These are phyloP conservation scores for Caenorhabditis sp. DNA, from an alignment of 2,888 invertebrate species.

Conservation along the genomic window DNA sequence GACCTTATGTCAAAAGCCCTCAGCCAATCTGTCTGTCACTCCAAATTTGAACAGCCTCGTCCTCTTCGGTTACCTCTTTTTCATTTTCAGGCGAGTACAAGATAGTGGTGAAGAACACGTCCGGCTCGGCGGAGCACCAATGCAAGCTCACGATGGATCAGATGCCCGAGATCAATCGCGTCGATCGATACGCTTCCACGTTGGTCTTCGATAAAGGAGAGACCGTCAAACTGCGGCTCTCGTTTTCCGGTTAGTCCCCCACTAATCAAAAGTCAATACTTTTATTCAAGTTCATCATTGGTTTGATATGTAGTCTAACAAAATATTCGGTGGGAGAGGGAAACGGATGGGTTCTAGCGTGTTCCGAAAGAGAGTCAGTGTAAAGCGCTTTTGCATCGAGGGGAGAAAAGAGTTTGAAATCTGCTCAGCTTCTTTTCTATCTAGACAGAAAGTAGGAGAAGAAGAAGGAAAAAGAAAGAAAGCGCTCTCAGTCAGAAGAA, in stretches of 20 bases:
- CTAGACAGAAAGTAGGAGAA: slow-evolving; percentile 25
- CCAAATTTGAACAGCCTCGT: slow-evolving; percentile 32
- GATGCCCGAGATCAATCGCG: slow-evolving; percentile 67
- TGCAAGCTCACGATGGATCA: slow-evolving; percentile 68
- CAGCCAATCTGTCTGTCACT: slow-evolving; percentile 12
- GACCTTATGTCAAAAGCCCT: slow-evolving; percentile 13
- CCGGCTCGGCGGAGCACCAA: slow-evolving; percentile 60
- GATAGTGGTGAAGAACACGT: slow-evolving; percentile 49
- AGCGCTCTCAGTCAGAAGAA: slow-evolving; percentile 23
- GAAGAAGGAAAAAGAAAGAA: slow-evolving; percentile 3
- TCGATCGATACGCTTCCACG: slow-evolving; percentile 68
- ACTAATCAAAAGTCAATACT: neutral
- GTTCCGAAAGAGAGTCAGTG: slow-evolving; percentile 22
- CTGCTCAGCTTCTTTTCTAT: no score
- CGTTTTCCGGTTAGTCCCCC: slow-evolving; percentile 66
- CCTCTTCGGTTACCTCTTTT: neutral
- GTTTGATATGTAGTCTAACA: slow-evolving; percentile 36
- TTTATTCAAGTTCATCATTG: slow-evolving; percentile 1
- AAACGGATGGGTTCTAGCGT: slow-evolving; percentile 22
- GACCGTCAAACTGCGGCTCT: slow-evolving; percentile 68
- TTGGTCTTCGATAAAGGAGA: slow-evolving; percentile 71
- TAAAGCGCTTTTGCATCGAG: slow-evolving; percentile 36
- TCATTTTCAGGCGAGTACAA: slow-evolving; percentile 53
- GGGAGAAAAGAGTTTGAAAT: slow-evolving; percentile 30
- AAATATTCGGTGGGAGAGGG: slow-evolving; percentile 1